Conservation (phyloP, 2,888 invertebrate species). For the Zhuqinia jingwanae region DNA sequence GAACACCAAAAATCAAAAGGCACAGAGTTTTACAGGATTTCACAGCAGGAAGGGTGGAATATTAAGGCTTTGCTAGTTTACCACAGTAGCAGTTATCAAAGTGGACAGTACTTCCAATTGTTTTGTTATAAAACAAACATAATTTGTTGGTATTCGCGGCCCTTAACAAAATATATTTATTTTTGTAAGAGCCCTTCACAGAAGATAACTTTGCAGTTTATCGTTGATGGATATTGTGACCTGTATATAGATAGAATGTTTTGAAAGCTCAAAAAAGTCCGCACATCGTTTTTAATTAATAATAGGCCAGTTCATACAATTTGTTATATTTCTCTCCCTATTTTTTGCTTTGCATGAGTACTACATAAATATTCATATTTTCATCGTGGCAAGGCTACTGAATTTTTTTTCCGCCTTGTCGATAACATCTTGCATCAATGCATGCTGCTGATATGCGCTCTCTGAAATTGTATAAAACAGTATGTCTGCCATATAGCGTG, state of each 20-base stretch:
- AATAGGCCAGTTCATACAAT: too few relatives aligned
- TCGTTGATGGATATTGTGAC: too few relatives aligned
- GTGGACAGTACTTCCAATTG: background rate
- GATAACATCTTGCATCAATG: constrained; percentile 2
- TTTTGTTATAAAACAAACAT: too few relatives aligned
- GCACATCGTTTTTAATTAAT: too few relatives aligned
- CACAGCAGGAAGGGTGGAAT: background rate
- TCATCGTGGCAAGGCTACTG: background rate
- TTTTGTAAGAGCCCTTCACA: too few relatives aligned
- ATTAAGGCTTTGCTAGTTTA: background rate
- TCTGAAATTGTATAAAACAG: background rate
- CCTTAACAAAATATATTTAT: too few relatives aligned
- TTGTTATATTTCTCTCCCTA: background rate
- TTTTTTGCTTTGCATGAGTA: background rate
- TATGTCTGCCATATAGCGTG: constrained; percentile 3
- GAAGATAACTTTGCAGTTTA: too few relatives aligned
- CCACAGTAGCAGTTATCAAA: background rate
- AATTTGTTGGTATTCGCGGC: background rate
- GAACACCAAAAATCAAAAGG: background rate
- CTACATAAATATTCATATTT: background rate
- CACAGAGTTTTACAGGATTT: background rate
- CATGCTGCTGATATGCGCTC: background rate
- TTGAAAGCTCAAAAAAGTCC: too few relatives aligned
- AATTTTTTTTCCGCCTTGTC: background rate
- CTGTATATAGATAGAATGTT: too few relatives aligned